These are phyloP conservation scores for Ridgeia piscesae DNA, from an alignment of 1,140 invertebrate species.

Conservation along the genomic window DNA sequence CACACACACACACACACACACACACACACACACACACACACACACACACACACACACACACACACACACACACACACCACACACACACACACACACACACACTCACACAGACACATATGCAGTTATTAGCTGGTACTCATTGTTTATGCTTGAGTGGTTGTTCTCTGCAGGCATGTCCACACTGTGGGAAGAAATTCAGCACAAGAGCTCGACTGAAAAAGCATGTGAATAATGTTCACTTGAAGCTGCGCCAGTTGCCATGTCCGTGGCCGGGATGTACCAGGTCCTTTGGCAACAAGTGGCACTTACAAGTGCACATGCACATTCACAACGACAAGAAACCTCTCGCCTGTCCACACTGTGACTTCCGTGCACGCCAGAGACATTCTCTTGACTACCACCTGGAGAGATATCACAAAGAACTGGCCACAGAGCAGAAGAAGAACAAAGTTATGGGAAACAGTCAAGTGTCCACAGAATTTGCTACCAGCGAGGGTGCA, in stretches of 20 bases:
- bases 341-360: slow-evolving; percentile 75
- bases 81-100: too few relatives aligned
- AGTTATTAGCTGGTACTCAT: not conserved
- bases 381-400: slow-evolving; percentile 49
- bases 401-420: slow-evolving; percentile 44
- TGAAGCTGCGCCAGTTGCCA: not conserved
- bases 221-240: not conserved
- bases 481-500: not conserved
- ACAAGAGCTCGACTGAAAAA: not conserved
- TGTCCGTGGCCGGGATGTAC: slow-evolving; percentile 25
- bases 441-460: not conserved
- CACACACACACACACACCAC: too few relatives aligned
- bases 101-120: too few relatives aligned
- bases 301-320: slow-evolving; percentile 72
- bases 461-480: not conserved
- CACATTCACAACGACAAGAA: slow-evolving; percentile 80
- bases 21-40: too few relatives aligned
- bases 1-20: too few relatives aligned
- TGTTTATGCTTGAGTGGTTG: not conserved
- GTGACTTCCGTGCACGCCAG: slow-evolving; percentile 51
- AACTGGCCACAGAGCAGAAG: not conserved
- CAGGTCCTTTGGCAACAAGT: slow-evolving; percentile 35
- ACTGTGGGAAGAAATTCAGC: not conserved
- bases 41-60: too few relatives aligned
- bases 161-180: not conserved